Evolutionary conservation across 2,113 vertebrate species (phyloP), one percentile per base, ranked within the genome.

Genomic region (Pollimyrus isidori): DNA sequence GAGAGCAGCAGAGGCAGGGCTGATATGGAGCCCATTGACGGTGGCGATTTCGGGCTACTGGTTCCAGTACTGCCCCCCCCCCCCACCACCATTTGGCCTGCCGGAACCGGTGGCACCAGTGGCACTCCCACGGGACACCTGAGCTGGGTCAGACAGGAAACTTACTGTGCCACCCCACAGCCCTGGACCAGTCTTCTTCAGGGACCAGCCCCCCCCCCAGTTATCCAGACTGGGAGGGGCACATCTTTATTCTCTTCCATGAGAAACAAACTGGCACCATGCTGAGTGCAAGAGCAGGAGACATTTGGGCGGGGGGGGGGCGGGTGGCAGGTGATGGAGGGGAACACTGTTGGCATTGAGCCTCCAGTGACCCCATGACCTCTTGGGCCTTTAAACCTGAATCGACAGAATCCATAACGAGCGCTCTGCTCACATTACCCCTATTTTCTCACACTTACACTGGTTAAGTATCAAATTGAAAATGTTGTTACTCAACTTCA

Each of bases 1-100:
- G 89, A 91, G 89, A 89, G 23, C 39, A 92, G 91, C 90, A 69
- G 62, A 42, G 90, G 42, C 21, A 13, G 76, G 42, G 76, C 35
- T 82, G 39, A 82, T 45, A 45, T 82, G 30, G 30, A 45, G 82
- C 42, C 45, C 82, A 84, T 84, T 48, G 82, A 48, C 7, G 1
- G 7, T 21, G 82, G 21, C 3, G 19, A 23, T 48, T 84, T 84
- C 7, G 45, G 82, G 82, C 21, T 48, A 23, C 23, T 21, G 17
- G 45, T 17, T 42, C 21, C 39, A 23, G 42, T 46, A 84, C 39
- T 65, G n/a, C 10, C 23, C 58, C n/a, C 56, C 56, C 7, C 56
- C 21, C 56, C 7, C 39, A 21, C 80, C 42, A 35, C 30, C 30
- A 4, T 30, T 30, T 39, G 3, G 69, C 35, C 69, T 39, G 69